phyloP scores from a whole-genome alignment of 2,797 vertebrate species.

The Mus spretus region DNA sequence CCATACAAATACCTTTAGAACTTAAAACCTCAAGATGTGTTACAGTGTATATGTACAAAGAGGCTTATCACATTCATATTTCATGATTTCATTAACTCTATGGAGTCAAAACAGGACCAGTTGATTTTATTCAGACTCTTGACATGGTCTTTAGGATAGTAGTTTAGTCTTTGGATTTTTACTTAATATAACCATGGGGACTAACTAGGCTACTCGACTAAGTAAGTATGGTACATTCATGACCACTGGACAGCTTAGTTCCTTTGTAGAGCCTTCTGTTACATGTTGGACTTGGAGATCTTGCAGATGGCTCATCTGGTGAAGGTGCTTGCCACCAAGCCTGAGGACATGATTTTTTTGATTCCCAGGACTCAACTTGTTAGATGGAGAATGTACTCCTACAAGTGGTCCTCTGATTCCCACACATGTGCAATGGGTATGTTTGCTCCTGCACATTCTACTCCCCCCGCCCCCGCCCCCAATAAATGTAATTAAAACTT shows the following conservation, averaged over 20 bases:
- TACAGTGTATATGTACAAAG: not conserved
- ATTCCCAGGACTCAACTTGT: not conserved
- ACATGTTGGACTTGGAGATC: not conserved
- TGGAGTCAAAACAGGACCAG: not conserved
- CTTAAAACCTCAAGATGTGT: not conserved
- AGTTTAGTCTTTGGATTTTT: not conserved
- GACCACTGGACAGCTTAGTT: not conserved
- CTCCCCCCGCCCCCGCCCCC: not conserved
- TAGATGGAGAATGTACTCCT: not conserved
- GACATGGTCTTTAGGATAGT: not conserved
- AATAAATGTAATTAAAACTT: not conserved
- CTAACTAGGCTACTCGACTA: not conserved
- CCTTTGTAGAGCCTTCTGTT: not conserved
- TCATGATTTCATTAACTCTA: not conserved
- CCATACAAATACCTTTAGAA: not conserved
- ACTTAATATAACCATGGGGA: not conserved
- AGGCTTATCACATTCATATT: constrained; percentile 2
- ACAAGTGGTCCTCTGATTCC: not conserved
- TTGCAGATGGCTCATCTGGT: not conserved
- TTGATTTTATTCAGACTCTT: constrained; percentile 3
- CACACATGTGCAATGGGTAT: not conserved
- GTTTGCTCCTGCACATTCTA: not conserved
- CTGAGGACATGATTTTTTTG: not conserved
- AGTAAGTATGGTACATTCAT: not conserved
- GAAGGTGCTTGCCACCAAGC: not conserved